A percentile compares a stretch with the other conserved stretches of the same genome.
Conservation (phyloP, 2,113 vertebrate genomes). For the Coregonus clupeaformis region DNA sequence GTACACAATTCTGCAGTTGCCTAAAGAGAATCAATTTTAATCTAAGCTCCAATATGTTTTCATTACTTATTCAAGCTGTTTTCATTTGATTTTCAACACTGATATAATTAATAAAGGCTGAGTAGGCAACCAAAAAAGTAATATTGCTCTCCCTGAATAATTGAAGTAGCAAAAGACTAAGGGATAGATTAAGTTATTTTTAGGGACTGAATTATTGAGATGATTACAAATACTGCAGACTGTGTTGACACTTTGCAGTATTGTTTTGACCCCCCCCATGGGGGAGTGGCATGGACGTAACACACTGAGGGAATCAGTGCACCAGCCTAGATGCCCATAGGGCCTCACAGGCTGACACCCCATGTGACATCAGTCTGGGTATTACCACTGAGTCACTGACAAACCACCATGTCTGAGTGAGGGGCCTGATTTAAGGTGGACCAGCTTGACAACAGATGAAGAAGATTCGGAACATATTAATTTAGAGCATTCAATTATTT, state of each 20-base stretch:
- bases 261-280: no score
- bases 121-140: slow-evolving; percentile 19
- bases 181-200: no score
- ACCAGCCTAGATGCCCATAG: slow-evolving; percentile 12
- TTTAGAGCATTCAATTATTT: not conserved
- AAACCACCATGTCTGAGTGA: not conserved
- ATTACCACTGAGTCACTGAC: slow-evolving; percentile 22
- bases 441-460: slow-evolving; percentile 24
- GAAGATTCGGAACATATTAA: not conserved
- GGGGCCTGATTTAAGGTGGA: not conserved
- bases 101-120: slow-evolving; percentile 42
- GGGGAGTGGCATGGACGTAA: no score
- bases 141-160: slow-evolving; percentile 47
- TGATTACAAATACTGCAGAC: no score
- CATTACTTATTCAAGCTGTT: slow-evolving; percentile 52
- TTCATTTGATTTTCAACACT: slow-evolving; percentile 44
- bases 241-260: no score
- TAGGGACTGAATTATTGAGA: no score
- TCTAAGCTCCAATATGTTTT: slow-evolving; percentile 41
- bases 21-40: slow-evolving; percentile 45
- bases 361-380: not conserved
- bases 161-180: slow-evolving; percentile 26
- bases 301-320: slow-evolving; percentile 10
- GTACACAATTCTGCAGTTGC: not conserved
- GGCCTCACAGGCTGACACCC: no score